Base-by-base conservation (phyloP, 2,888 invertebrate species). In the Matsumyia berberina region DNA sequence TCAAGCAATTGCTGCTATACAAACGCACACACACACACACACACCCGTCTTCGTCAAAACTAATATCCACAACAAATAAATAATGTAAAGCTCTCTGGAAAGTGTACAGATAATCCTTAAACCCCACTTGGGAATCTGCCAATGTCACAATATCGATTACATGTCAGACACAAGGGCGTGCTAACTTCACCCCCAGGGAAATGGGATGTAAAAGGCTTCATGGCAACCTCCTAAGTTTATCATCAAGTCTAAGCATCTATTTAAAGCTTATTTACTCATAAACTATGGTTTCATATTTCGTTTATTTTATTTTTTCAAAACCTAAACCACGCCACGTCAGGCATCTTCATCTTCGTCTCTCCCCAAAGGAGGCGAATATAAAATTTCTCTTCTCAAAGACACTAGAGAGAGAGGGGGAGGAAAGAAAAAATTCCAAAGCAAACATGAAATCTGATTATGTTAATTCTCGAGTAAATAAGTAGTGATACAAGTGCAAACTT, bases 361-460 rank as follows among this genome's bases (percentile, higher is more conserved):
- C 51, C 24, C 12, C 17, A 51, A 11, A 31, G 29, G 31, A 35
- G 17, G 31, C 24, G 53, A 53, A 42, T 53, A 17, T 62, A 7
- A 33, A 46, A 17, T 44, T 46, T 6, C 0, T 64, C 15, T 37
- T 19, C 49, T 11, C 12, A 29, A 42, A 67, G 37, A 12, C 9
- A 12, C 24, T 0, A 8, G 12, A 1, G 31, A 51, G 24, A 29
- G 9, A 39, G 24, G 29, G 29, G 51, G 35, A 37, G 37, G 29
- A 35, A 39, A 35, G 46, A 42, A 55, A 44, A 31, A 37, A 39
- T 39, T 53, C 55, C 37, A 57, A 24, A 55, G 49, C 77, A 81
- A 83, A 69, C 69, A 83, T 49, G 72, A 83, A 83, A 83, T 83
- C 83, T 83, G 79, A 83, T 79, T 83, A 83, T 83, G 83, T 78